These are phyloP conservation scores for Apis florea DNA, from an alignment of 1,140 invertebrate genomes.

Conservation along the genomic window DNA sequence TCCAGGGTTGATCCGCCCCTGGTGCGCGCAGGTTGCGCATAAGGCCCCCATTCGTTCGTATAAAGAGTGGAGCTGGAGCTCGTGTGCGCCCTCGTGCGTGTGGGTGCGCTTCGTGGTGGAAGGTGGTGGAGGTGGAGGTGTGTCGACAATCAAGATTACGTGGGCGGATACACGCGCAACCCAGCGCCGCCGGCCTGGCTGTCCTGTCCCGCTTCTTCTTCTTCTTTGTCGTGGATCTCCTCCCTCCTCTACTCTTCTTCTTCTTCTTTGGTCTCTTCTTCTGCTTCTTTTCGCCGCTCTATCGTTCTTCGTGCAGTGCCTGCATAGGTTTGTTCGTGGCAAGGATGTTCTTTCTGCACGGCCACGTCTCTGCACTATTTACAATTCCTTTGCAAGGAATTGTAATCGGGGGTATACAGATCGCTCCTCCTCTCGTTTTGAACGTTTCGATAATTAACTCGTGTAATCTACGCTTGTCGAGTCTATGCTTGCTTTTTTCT, in stretches of 20 bases:
- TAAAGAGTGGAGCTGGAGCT: not conserved
- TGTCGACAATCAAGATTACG: constrained; percentile 75
- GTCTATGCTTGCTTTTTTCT: too few relatives aligned
- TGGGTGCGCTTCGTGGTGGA: constrained; percentile 58
- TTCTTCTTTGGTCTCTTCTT: not conserved
- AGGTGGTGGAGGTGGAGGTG: constrained; percentile 70
- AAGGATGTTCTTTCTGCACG: constrained; percentile 29
- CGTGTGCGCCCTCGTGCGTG: constrained; percentile 3
- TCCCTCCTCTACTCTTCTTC: not conserved
- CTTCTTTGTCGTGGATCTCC: constrained; percentile 8
- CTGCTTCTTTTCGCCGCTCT: not conserved
- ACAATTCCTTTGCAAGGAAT: constrained; percentile 60
- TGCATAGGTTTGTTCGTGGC: not conserved
- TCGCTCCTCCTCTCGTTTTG: constrained; percentile 34
- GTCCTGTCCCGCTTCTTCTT: constrained; percentile 65
- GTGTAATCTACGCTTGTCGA: not conserved
- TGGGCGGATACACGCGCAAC: constrained; percentile 68
- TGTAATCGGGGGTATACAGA: constrained; percentile 16
- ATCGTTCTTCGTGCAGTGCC: not conserved
- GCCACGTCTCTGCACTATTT: constrained; percentile 53
- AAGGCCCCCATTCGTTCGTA: constrained; percentile 25
- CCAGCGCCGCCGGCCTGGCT: constrained; percentile 71
- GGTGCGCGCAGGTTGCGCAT: constrained; percentile 49
- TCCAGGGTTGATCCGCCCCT: constrained; percentile 58
- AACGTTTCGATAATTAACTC: constrained; percentile 38